phyloP scores from a whole-genome alignment of 1,140 invertebrate genomes.

The Drosophila micromelanica region DNA sequence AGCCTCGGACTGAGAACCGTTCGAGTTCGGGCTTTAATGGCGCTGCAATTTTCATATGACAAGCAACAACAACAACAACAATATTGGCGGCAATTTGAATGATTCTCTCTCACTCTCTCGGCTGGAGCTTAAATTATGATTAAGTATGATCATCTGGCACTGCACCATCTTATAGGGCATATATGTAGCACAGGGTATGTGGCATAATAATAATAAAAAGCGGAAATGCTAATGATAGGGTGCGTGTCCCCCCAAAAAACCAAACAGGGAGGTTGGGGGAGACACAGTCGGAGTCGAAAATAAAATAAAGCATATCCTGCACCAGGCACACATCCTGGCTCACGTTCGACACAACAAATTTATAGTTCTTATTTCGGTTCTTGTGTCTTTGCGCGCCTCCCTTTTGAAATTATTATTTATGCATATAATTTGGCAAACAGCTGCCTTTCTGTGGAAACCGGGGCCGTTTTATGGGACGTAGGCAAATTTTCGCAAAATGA shows the following conservation, averaged over 20 bases:
- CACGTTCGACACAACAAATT: slow-evolving; percentile 66
- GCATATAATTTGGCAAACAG: slow-evolving; percentile 76
- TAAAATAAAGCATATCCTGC: slow-evolving; percentile 53
- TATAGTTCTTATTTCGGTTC: slow-evolving; percentile 67
- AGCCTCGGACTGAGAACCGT: not conserved
- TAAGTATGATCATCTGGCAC: slow-evolving; percentile 80
- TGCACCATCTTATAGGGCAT: slow-evolving; percentile 19
- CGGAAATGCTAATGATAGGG: slow-evolving; percentile 84
- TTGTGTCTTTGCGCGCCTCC: slow-evolving; percentile 18
- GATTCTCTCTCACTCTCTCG: not conserved
- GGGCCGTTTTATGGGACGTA: slow-evolving; percentile 55
- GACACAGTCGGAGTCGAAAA: not conserved
- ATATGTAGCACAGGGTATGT: slow-evolving; percentile 29
- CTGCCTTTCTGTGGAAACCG: slow-evolving; percentile 68
- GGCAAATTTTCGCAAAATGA: slow-evolving; percentile 79
- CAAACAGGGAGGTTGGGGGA: not conserved
- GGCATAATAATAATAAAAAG: slow-evolving; percentile 83
- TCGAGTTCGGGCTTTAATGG: slow-evolving; percentile 27
- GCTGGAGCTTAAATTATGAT: slow-evolving; percentile 78
- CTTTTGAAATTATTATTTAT: slow-evolving; percentile 78
- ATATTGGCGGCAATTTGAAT: not conserved
- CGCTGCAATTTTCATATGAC: slow-evolving; percentile 79
- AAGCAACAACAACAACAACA: slow-evolving; percentile 43
- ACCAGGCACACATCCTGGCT: slow-evolving; percentile 31
- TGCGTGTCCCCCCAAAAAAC: slow-evolving; percentile 38